Percentiles rank a stretch among this genome's conserved stretches.
phyloP scores from a whole-genome alignment of 2,113 vertebrate genomes.

The Oceanites oceanicus region DNA sequence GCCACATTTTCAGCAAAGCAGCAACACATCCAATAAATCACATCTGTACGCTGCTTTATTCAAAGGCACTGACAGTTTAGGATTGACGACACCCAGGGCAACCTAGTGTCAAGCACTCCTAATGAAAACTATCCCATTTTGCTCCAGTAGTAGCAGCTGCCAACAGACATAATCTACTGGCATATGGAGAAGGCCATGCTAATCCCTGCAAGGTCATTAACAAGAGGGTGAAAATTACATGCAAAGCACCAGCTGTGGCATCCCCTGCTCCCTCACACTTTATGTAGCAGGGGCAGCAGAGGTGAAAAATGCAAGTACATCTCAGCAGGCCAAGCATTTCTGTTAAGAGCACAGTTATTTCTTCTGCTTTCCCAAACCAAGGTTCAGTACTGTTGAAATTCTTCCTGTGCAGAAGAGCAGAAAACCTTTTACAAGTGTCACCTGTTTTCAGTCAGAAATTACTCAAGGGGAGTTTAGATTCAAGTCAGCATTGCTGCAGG shows the following conservation, averaged over 20 bases:
- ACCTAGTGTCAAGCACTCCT: slow-evolving; percentile 69
- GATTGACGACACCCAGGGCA: slow-evolving; percentile 75
- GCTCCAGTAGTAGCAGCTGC: slow-evolving; percentile 70
- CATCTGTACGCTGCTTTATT: slow-evolving; percentile 61
- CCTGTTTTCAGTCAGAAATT: not conserved
- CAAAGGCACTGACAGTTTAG: slow-evolving; percentile 70
- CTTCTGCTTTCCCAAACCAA: not conserved
- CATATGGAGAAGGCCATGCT: slow-evolving; percentile 75
- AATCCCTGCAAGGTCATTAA: slow-evolving; percentile 76
- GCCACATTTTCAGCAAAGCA: slow-evolving; percentile 48
- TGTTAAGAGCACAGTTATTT: slow-evolving; percentile 8
- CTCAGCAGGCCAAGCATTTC: not conserved
- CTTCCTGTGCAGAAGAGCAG: not conserved
- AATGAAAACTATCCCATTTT: slow-evolving; percentile 75
- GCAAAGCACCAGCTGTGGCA: slow-evolving; percentile 72
- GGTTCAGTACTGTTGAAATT: not conserved
- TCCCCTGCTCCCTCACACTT: slow-evolving; percentile 40
- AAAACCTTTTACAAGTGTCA: not conserved
- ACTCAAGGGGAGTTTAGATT: accelerated
- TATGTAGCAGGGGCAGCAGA: slow-evolving; percentile 43
- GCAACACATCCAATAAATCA: slow-evolving; percentile 66
- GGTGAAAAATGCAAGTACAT: not conserved
- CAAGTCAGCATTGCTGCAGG: not conserved
- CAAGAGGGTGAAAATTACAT: slow-evolving; percentile 70
- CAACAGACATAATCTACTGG: slow-evolving; percentile 71